Evolutionary conservation across 2,113 vertebrate species (phyloP).

Genomic region (Scortum barcoo): DNA sequence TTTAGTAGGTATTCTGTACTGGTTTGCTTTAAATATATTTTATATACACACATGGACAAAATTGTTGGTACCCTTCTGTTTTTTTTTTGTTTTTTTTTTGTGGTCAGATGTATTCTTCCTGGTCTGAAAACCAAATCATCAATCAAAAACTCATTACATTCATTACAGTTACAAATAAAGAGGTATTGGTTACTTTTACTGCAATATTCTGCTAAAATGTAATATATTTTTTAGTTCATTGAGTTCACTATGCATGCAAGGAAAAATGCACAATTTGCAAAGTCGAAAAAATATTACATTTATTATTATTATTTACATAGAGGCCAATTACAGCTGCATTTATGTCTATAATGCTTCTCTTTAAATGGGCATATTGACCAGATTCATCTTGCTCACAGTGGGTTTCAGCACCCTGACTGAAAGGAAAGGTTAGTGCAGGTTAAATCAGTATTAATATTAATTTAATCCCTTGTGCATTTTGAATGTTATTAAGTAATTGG

Average conservation of each 20-base stretch:
- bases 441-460: conserved; percentile 45
- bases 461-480: conserved; percentile 14
- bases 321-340: conserved; percentile 15
- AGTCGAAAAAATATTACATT: background rate
- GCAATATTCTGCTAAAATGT: background rate
- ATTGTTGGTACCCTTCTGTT: no score
- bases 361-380: conserved; percentile 21
- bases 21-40: no score
- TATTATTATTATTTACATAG: no score
- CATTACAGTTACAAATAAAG: background rate
- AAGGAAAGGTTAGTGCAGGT: conserved; percentile 34
- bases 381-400: conserved; percentile 12
- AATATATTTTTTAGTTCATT: background rate
- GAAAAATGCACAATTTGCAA: background rate
- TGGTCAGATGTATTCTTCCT: background rate
- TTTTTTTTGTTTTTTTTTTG: no score
- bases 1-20: no score
- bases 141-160: no score
- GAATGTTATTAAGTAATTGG: conserved; percentile 15
- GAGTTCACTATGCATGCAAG: background rate
- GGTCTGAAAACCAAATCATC: background rate
- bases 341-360: background rate
- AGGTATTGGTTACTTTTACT: background rate
- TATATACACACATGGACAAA: no score
- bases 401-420: conserved; percentile 24